These are phyloP conservation scores for Triops longicaudatus DNA, from an alignment of 1,140 invertebrate species.

Conservation along the genomic window DNA sequence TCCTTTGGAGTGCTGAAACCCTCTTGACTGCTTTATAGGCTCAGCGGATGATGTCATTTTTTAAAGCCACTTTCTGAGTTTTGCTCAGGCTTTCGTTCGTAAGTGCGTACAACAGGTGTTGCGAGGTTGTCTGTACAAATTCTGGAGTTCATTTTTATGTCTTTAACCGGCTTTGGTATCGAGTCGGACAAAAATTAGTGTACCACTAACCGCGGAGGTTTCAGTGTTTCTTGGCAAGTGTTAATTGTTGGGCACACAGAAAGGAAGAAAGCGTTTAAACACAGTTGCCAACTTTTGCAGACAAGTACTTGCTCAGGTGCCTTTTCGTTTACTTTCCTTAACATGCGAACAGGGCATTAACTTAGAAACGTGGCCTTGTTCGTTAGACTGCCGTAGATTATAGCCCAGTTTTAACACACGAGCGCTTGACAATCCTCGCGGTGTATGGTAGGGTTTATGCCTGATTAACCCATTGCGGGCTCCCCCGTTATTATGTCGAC, in stretches of 20 bases:
- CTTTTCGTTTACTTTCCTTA: not conserved
- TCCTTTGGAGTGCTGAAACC: not conserved
- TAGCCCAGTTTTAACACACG: not conserved
- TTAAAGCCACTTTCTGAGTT: not conserved
- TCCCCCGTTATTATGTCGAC: not conserved
- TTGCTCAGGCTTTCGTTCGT: not conserved
- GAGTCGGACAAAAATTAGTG: no score
- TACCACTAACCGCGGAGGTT: no score
- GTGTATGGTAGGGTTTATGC: not conserved
- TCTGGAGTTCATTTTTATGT: not conserved
- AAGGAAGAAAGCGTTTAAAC: no score
- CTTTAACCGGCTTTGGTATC: not conserved
- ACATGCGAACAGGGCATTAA: not conserved
- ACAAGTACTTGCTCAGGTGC: not conserved
- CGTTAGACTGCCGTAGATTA: not conserved
- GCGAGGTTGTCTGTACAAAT: not conserved
- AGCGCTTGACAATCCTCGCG: not conserved
- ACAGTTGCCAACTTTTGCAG: not conserved
- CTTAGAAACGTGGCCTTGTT: not conserved
- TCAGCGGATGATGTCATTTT: not conserved
- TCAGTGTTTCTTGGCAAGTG: no score
- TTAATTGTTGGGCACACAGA: no score
- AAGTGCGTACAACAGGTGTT: not conserved
- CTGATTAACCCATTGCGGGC: not conserved
- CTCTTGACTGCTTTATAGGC: not conserved